phyloP scores from a whole-genome alignment of 2,888 invertebrate species.

The Ceriagrion tenellum region DNA sequence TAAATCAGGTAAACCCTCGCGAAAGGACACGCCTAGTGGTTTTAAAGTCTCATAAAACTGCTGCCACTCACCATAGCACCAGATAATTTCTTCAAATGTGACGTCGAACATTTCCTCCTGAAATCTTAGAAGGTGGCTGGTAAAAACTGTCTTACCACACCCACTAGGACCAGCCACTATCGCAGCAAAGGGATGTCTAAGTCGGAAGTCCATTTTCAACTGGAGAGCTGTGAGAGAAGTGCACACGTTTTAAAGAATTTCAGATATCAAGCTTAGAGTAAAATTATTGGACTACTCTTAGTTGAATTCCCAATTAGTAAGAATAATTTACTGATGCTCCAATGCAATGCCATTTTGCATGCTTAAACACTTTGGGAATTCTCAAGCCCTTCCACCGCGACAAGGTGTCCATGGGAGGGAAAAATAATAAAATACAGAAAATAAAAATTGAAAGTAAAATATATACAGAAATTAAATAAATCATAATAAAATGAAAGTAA shows the following conservation, averaged over 20 bases:
- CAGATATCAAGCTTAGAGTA: background rate
- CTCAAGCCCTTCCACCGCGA: background rate
- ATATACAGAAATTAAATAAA: too few relatives aligned
- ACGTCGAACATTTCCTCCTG: background rate
- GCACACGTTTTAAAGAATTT: background rate
- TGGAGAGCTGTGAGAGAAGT: background rate
- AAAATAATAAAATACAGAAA: too few relatives aligned
- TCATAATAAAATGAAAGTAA: too few relatives aligned
- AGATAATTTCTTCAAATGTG: background rate
- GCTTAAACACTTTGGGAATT: background rate
- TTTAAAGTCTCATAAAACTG: background rate
- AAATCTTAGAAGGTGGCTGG: constrained; percentile 2
- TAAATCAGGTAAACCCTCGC: background rate
- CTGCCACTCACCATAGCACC: background rate
- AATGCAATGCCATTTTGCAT: constrained; percentile 37
- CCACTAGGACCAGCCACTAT: constrained; percentile 41
- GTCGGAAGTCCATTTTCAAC: constrained; percentile 45
- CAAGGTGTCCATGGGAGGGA: background rate
- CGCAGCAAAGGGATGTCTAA: constrained; percentile 41
- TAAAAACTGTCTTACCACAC: constrained; percentile 35
- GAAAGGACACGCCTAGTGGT: background rate
- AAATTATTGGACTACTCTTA: background rate
- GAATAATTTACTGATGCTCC: too few relatives aligned
- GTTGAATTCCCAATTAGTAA: background rate
- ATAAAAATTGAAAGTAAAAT: too few relatives aligned